phyloP scores from a whole-genome alignment of 2,113 vertebrate species.

The Perognathus longimembris region DNA sequence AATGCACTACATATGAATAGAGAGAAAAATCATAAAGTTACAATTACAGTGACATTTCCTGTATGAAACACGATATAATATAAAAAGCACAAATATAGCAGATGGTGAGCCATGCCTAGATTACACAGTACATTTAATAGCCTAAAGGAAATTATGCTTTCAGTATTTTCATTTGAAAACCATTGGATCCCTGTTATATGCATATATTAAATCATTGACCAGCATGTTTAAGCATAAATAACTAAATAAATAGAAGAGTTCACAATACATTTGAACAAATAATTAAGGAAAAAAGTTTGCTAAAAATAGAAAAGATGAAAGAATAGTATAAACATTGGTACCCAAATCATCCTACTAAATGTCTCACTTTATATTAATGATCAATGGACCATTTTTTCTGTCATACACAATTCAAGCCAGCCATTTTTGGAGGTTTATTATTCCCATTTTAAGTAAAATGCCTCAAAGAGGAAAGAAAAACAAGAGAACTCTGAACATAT shows the following conservation, averaged over 20 bases:
- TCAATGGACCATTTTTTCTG: constrained; percentile 37
- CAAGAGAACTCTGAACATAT: neutral
- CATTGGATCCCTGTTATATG: neutral
- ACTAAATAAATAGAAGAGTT: neutral
- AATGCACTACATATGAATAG: constrained; percentile 47
- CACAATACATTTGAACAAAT: constrained; percentile 36
- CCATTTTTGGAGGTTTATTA: constrained; percentile 3
- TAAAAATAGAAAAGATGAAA: neutral
- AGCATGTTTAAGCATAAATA: constrained; percentile 16
- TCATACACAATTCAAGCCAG: neutral
- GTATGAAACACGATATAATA: constrained; percentile 67
- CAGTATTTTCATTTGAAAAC: constrained; percentile 56
- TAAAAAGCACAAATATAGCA: constrained; percentile 64
- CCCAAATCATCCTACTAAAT: neutral
- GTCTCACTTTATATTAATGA: neutral
- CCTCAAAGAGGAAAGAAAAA: constrained; percentile 2
- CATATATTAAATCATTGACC: constrained; percentile 1
- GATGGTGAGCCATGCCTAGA: constrained; percentile 49
- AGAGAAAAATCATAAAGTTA: constrained; percentile 66
- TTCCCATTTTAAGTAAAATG: neutral
- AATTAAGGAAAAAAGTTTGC: constrained; percentile 2
- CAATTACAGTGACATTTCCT: constrained; percentile 71
- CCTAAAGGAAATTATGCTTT: constrained; percentile 61
- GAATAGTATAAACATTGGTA: neutral
- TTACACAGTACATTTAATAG: constrained; percentile 65